These are phyloP conservation scores for Lynx canadensis DNA, from an alignment of 2,113 vertebrate species.

Conservation along the genomic window DNA sequence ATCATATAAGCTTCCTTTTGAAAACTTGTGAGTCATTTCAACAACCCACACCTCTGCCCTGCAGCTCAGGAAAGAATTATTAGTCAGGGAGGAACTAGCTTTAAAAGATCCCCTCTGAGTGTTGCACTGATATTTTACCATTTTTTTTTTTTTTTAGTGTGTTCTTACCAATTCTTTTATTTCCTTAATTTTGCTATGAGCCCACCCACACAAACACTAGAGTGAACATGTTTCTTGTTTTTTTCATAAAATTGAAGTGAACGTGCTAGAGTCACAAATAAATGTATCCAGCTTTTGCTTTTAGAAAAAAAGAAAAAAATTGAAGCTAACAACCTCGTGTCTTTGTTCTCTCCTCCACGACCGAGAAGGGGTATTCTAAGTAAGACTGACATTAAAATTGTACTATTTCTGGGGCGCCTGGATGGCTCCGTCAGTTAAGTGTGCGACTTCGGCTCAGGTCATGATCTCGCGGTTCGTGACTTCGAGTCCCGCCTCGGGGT, in stretches of 20 bases:
- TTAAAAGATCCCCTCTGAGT: neutral
- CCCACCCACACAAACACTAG: neutral
- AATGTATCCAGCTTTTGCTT: no score
- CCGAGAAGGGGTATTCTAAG: neutral
- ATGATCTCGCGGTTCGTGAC: no score
- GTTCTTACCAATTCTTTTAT: neutral
- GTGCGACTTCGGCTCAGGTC: no score
- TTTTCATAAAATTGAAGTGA: neutral
- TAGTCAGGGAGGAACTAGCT: neutral
- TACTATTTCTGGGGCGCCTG: neutral
- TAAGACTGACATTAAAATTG: conserved; percentile 19
- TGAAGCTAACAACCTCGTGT: neutral
- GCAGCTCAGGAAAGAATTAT: neutral
- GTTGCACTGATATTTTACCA: neutral
- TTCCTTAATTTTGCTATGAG: neutral
- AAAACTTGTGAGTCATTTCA: neutral
- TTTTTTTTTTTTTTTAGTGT: neutral
- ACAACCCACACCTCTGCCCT: neutral
- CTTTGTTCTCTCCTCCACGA: conserved; percentile 3
- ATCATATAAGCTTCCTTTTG: neutral
- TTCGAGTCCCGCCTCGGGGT: no score
- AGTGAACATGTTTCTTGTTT: neutral
- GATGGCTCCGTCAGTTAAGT: no score
- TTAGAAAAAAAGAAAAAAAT: neutral
- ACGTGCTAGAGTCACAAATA: neutral